Base-by-base conservation (phyloP, 2,113 vertebrate species). In the Ivindomyrus marchei region DNA sequence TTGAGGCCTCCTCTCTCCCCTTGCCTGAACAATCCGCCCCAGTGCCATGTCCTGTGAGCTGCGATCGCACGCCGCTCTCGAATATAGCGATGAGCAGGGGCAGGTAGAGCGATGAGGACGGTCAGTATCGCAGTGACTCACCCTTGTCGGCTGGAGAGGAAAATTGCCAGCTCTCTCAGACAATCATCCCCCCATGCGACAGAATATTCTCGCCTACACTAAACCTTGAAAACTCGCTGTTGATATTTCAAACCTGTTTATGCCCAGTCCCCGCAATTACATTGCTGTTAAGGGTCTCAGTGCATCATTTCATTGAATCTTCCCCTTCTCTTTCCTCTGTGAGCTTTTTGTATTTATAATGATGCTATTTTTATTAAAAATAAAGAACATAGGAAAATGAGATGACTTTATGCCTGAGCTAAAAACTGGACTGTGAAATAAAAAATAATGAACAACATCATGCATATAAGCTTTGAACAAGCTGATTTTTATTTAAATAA, bases 161-260 rank as follows among this genome's bases (percentile, higher is more conserved):
- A 91, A 93, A 92, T 95, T 94, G 92, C 94, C 94, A 94, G 93
- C 58, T 27, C 45, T 49, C 45, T 85, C 90, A 84, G 93, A 90
- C 90, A 91, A 91, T 85, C 93, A 92, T 95, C 92, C 95, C 93
- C 95, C 93, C 0, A 42, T 95, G 95, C 95, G 96, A 97, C 96
- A 95, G 97, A 97, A 97, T 96, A 96, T 96, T 96, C 95, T 96
- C 96, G 96, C 94, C 94, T 91, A 90, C 91, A 94, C 92, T 95
- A 94, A 85, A 85, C 83, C 83, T 96, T 97, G 94, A 95, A 94
- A 91, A 90, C 92, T 91, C 92, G 91, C 90, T 91, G 94, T 94
- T 91, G 92, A 94, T 95, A 85, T 45, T 85, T 85, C 39, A 47
- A 47, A 85, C 45, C 83, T 47, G 19, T 85, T 45, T 11, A 24